Evolutionary conservation across 1,140 invertebrate species (phyloP).

Genomic region (Drosophila teissieri): DNA sequence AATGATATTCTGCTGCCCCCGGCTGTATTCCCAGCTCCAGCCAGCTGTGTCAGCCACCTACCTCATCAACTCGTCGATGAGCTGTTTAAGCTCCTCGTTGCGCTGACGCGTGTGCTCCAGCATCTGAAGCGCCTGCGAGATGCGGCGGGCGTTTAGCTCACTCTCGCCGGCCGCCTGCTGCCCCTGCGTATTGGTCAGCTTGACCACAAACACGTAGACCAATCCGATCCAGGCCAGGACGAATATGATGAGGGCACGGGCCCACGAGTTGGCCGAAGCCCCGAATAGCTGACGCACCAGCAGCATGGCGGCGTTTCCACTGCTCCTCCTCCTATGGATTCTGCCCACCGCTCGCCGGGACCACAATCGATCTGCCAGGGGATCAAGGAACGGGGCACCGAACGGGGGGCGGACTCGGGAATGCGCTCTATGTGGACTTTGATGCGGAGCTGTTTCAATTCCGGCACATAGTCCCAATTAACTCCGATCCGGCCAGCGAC

Average conservation of each 20-base stretch:
- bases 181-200: conserved; percentile 66
- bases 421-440: background rate
- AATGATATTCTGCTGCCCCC: background rate
- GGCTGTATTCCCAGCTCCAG: background rate
- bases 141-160: conserved; percentile 64
- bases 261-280: conserved; percentile 79
- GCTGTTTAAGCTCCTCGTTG: conserved; percentile 77
- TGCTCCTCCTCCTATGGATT: background rate
- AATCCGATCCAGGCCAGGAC: conserved; percentile 78
- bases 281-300: conserved; percentile 81
- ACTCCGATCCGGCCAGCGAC: conserved; percentile 28
- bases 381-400: background rate
- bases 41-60: conserved; percentile 12
- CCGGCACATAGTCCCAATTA: conserved; percentile 8
- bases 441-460: background rate
- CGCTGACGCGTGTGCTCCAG: conserved; percentile 79
- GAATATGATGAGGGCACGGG: conserved; percentile 78
- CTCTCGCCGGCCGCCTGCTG: conserved; percentile 60
- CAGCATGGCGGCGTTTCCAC: conserved; percentile 55
- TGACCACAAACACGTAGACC: conserved; percentile 81
- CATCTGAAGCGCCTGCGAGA: conserved; percentile 76
- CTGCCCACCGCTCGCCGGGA: background rate
- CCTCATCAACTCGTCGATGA: conserved; percentile 82
- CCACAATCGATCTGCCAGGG: background rate
- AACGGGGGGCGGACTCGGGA: background rate